Base-by-base conservation (phyloP, 2,797 vertebrate genomes). In the Hapalemur alaotrensis region DNA sequence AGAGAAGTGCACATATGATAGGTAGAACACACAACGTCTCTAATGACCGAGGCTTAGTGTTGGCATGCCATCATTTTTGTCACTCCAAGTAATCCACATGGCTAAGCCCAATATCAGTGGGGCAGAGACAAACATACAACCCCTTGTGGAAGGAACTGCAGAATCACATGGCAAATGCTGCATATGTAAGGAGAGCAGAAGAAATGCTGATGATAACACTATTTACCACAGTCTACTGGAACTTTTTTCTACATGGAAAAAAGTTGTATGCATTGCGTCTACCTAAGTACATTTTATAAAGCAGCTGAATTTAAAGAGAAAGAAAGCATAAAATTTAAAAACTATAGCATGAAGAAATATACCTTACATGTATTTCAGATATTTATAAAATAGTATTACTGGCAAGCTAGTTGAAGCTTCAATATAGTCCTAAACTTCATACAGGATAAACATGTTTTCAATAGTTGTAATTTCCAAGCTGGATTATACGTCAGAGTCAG, bases 381-480 rank as follows among this genome's bases (percentile, higher is more conserved):
- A 78, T 76, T 87, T 78, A 11, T 28, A 43, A 81, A 93, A 41
- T 75, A 52, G 50, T 52, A 83, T 88, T 41, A 79, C 32, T 48
- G 22, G 7, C 17, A 79, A 83, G n/a, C n/a, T 76, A 89, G 11
- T 20, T 28, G 50, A 85, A 81, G 20, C 46, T 81, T 85, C 14
- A 46, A 17, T 30, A 48, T 67, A 83, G 17, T 61, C 20, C 14
- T 91, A 61, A 95, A 83, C 57, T 59, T 73, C 4, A 50, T 25
- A 30, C 20, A 78, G 14, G 4, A 52, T 57, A 85, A 81, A 92
- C 22, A 67, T 2, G 46, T 76, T 57, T 95, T 43, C 28, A 72
- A 52, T 30, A 73, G 12, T 30, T 59, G 41, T 73, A 43, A 91
- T 69, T 95, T 88, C 20, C n/a, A 93, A 82, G 59, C 82, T 93